phyloP scores from a whole-genome alignment of 2,888 invertebrate species.

The Eumerus sabulonum region DNA sequence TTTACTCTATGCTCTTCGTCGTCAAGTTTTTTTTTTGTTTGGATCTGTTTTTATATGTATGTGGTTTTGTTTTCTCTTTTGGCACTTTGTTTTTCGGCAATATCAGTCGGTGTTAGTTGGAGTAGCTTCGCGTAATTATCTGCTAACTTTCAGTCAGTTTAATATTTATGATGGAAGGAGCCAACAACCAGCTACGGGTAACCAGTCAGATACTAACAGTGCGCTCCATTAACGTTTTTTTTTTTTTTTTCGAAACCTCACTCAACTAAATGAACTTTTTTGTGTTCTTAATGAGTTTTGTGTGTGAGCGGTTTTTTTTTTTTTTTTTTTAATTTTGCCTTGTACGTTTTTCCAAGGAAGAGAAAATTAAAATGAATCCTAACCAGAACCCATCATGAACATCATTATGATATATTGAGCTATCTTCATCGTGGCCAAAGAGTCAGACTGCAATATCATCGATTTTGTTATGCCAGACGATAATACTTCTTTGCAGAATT shows the following conservation, averaged over 20 bases:
- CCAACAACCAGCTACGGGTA: slow-evolving; percentile 33
- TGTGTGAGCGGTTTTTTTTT: slow-evolving; percentile 68
- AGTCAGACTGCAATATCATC: slow-evolving; percentile 65
- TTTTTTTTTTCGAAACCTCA: slow-evolving; percentile 69
- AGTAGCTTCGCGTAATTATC: slow-evolving; percentile 69
- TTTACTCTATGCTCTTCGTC: slow-evolving; percentile 48
- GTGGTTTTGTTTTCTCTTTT: slow-evolving; percentile 3
- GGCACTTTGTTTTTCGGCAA: slow-evolving; percentile 55
- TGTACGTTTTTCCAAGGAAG: slow-evolving; percentile 67
- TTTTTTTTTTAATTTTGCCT: slow-evolving; percentile 67
- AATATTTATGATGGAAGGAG: slow-evolving; percentile 67
- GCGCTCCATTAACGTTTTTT: slow-evolving; percentile 67
- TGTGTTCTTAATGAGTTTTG: slow-evolving; percentile 69
- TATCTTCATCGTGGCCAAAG: slow-evolving; percentile 61
- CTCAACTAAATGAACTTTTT: slow-evolving; percentile 69
- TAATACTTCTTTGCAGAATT: slow-evolving; percentile 54
- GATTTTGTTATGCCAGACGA: slow-evolving; percentile 53
- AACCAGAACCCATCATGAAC: slow-evolving; percentile 60
- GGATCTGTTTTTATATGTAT: slow-evolving; percentile 3
- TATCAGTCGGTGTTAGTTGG: slow-evolving; percentile 68
- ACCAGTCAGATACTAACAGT: slow-evolving; percentile 37
- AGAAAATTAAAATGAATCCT: slow-evolving; percentile 67
- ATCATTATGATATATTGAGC: slow-evolving; percentile 64
- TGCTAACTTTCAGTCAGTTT: slow-evolving; percentile 69
- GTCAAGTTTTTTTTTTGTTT: slow-evolving; percentile 29